Evolutionary conservation across 2,888 invertebrate species (phyloP).

Genomic region (Antheraea yamamai): DNA sequence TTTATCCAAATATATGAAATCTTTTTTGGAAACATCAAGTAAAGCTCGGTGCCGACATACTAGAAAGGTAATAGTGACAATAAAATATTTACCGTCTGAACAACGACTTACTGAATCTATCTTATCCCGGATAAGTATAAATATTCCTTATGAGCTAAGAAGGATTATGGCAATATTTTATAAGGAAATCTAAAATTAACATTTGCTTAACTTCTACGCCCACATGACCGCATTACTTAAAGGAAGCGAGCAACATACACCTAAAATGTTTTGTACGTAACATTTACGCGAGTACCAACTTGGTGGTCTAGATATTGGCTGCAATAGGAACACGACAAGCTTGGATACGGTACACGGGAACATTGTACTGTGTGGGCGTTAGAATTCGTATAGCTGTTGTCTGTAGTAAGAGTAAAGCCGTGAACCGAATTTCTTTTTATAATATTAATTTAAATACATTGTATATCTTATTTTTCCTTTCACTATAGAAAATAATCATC

Average conservation of each 20-base stretch:
- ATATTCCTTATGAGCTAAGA: conserved; percentile 4
- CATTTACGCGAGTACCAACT: not conserved
- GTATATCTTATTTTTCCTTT: no score
- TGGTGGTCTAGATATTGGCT: conserved; percentile 16
- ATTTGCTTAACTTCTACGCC: conserved; percentile 1
- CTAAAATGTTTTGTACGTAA: conserved; percentile 2
- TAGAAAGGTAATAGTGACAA: not conserved
- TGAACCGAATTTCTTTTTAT: no score
- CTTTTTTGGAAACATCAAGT: no score
- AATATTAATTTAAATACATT: no score
- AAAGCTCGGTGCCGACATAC: not conserved
- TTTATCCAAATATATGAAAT: no score
- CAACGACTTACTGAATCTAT: not conserved
- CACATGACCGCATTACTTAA: conserved; percentile 1
- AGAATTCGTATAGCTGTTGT: not conserved
- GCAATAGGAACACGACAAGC: conserved; percentile 17
- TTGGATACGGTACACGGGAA: conserved; percentile 13
- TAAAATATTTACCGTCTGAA: not conserved
- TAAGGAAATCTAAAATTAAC: conserved; percentile 8
- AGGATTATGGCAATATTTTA: conserved; percentile 6
- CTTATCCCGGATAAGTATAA: conserved; percentile 6
- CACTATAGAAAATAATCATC: no score
- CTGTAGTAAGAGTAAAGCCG: not conserved
- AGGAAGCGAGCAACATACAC: conserved; percentile 10
- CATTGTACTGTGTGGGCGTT: conserved; percentile 4